These are phyloP conservation scores for Motacilla tschutschensis DNA, from an alignment of 2,113 vertebrate genomes.

Conservation along the genomic window DNA sequence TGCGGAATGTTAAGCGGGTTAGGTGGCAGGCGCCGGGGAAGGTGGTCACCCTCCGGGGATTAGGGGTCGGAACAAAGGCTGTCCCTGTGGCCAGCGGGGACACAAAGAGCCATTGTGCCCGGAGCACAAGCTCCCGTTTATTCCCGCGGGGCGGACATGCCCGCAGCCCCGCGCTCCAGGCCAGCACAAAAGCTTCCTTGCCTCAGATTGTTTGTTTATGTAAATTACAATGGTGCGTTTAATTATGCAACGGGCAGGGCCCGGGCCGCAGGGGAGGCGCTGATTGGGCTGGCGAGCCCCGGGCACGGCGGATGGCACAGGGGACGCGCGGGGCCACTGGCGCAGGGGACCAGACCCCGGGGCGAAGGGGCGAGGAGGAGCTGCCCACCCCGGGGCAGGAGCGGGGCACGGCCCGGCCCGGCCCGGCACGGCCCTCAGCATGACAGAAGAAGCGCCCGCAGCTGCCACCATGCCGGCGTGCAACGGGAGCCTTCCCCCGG, in stretches of 20 bases:
- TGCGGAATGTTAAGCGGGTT: constrained; percentile 85
- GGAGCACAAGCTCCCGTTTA: constrained; percentile 81
- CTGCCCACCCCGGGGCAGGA: not conserved
- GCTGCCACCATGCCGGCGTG: constrained; percentile 17
- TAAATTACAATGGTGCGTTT: constrained; percentile 70
- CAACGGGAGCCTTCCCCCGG: constrained; percentile 36
- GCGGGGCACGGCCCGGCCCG: not conserved
- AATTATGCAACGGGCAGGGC: constrained; percentile 61
- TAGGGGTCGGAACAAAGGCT: constrained; percentile 79
- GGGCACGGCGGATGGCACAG: constrained; percentile 15
- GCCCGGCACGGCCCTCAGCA: not conserved
- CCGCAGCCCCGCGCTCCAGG: constrained; percentile 68
- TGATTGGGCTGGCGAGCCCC: constrained; percentile 46
- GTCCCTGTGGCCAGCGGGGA: constrained; percentile 72
- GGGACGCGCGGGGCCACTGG: not conserved
- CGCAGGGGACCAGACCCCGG: not conserved
- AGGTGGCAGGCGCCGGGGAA: constrained; percentile 62
- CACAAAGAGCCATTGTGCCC: constrained; percentile 86
- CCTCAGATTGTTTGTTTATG: constrained; percentile 73
- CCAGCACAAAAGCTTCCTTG: constrained; percentile 73
- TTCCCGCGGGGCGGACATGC: constrained; percentile 65
- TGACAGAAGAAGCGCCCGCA: constrained; percentile 64
- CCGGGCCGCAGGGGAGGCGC: not conserved
- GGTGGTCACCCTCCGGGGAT: constrained; percentile 83
- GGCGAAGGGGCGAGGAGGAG: not conserved